Conservation (phyloP, 1,140 invertebrate genomes). For the Drusus annulatus region DNA sequence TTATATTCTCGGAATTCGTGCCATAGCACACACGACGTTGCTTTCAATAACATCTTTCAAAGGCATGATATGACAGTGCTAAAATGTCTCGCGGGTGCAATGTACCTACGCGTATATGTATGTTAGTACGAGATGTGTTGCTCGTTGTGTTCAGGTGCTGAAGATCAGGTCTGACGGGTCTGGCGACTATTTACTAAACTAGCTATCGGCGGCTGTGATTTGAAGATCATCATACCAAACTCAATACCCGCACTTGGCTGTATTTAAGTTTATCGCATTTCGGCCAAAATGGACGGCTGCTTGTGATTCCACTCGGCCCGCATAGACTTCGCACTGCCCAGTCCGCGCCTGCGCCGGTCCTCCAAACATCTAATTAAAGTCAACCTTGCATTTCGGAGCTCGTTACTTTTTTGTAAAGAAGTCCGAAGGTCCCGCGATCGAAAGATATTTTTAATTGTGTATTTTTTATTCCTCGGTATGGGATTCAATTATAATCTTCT, state of each 20-base stretch:
- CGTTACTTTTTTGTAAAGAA: slow-evolving; percentile 18
- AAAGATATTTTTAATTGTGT: slow-evolving; percentile 42
- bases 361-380: slow-evolving; percentile 32
- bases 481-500: too few species aligned
- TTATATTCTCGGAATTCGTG: too few species aligned
- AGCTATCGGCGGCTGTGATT: slow-evolving; percentile 1
- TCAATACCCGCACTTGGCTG: not conserved
- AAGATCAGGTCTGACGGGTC: slow-evolving; percentile 40
- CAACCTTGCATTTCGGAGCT: slow-evolving; percentile 25
- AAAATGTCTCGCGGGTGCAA: not conserved
- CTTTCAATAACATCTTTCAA: too few species aligned
- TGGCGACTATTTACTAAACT: not conserved
- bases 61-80: not conserved
- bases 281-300: not conserved
- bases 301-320: not conserved
- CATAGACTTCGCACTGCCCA: not conserved
- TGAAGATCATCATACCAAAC: slow-evolving; percentile 12
- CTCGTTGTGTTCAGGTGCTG: not conserved
- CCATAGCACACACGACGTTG: too few species aligned
- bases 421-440: slow-evolving; percentile 31
- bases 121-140: too few species aligned
- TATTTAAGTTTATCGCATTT: slow-evolving; percentile 28
- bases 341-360: slow-evolving; percentile 3
- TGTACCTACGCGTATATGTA: too few species aligned
- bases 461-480: slow-evolving; percentile 7